Conservation (phyloP, 2,113 vertebrate genomes). For the Boleophthalmus pectinirostris region DNA sequence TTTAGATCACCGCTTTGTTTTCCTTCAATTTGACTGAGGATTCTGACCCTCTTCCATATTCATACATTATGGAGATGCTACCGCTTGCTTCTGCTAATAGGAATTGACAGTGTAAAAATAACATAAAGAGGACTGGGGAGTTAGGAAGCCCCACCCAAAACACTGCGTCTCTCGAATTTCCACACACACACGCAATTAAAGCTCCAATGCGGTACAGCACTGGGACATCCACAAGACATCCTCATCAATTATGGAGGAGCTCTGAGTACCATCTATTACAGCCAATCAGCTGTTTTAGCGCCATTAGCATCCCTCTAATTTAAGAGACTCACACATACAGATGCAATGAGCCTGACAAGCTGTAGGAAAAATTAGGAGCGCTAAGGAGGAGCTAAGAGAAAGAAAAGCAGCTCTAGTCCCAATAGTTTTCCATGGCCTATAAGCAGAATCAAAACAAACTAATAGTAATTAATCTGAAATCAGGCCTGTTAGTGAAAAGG, state of each 20-base stretch:
- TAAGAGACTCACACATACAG: constrained; percentile 41
- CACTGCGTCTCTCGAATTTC: constrained; percentile 10
- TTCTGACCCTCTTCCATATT: constrained; percentile 48
- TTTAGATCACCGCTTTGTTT: constrained; percentile 64
- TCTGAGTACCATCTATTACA: constrained; percentile 69
- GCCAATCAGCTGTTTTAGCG: constrained; percentile 72
- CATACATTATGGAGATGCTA: constrained; percentile 60
- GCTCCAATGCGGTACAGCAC: constrained; percentile 40
- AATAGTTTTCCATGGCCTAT: constrained; percentile 72
- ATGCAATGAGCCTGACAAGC: constrained; percentile 45
- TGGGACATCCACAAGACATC: constrained; percentile 56
- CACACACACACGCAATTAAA: constrained; percentile 20
- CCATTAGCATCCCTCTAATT: constrained; percentile 66
- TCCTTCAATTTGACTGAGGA: constrained; percentile 55
- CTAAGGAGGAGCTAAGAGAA: constrained; percentile 42
- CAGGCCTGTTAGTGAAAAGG: constrained; percentile 50
- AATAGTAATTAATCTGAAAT: constrained; percentile 72
- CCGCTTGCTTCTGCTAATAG: constrained; percentile 58
- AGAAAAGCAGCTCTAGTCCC: constrained; percentile 64
- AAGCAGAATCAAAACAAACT: constrained; percentile 69
- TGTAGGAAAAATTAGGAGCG: constrained; percentile 43
- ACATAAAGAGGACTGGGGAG: constrained; percentile 35
- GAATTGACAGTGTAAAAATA: constrained; percentile 63
- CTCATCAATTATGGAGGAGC: constrained; percentile 72
- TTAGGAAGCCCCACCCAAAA: constrained; percentile 46